phyloP scores from a whole-genome alignment of 2,797 vertebrate genomes.

The Vireo griseus region DNA sequence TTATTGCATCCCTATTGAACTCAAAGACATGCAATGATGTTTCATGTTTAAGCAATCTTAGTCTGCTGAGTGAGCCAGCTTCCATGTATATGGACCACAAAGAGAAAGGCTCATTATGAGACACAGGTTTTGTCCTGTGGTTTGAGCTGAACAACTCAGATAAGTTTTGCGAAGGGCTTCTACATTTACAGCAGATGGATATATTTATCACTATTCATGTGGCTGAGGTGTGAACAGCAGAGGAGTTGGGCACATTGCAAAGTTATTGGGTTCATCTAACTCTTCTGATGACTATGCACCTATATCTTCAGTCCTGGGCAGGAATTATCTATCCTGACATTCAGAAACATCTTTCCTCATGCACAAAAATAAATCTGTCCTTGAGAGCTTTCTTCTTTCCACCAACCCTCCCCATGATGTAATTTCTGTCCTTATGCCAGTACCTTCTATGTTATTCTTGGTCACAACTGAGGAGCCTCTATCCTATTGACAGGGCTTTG shows the following conservation, averaged over 20 bases:
- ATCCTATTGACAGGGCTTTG: not conserved
- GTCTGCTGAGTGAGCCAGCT: not conserved
- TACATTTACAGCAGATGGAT: not conserved
- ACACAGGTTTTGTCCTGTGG: not conserved
- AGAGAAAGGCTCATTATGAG: not conserved
- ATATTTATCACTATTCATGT: not conserved
- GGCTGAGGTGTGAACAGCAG: not conserved
- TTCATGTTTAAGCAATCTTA: not conserved
- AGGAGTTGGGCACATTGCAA: not conserved
- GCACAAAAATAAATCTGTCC: not conserved
- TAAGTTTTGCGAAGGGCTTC: not conserved
- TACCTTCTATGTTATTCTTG: not conserved
- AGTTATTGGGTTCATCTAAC: conserved; percentile 14
- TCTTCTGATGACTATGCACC: not conserved
- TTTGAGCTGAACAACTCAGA: not conserved
- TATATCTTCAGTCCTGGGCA: not conserved
- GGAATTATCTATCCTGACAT: not conserved
- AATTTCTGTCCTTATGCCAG: not conserved
- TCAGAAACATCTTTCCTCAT: not conserved
- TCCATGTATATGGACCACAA: not conserved
- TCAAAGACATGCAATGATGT: not conserved
- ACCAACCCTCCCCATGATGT: not conserved
- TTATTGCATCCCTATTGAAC: not conserved
- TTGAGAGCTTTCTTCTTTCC: not conserved
- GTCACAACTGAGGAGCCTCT: not conserved